phyloP scores from a whole-genome alignment of 2,113 vertebrate genomes.

The Heterotis niloticus region DNA sequence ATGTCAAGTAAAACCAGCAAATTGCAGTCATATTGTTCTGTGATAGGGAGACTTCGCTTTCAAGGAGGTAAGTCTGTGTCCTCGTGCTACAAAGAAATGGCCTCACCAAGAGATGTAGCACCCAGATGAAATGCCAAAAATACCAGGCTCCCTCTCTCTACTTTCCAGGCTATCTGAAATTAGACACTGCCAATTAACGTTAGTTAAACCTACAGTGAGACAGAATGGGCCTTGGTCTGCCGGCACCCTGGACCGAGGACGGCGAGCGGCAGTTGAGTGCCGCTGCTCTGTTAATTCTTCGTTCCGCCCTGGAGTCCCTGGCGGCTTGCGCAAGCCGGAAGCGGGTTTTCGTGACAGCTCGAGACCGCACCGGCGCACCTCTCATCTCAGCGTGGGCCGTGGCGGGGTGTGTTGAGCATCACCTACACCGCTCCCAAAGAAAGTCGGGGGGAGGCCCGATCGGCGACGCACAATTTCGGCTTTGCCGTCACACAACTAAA shows the following conservation, averaged over 20 bases:
- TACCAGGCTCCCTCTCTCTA: neutral
- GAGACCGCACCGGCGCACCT: neutral
- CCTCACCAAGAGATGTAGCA: too few relatives aligned
- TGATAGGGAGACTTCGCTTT: too few relatives aligned
- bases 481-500: neutral
- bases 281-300: conserved; percentile 16
- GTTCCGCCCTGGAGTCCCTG: neutral
- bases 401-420: conserved; percentile 13
- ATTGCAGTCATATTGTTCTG: too few relatives aligned
- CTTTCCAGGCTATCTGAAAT: neutral
- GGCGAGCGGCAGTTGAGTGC: neutral
- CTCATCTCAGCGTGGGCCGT: neutral
- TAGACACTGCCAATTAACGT: conserved; percentile 11
- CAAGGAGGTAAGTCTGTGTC: too few relatives aligned
- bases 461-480: neutral
- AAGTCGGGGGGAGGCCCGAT: neutral
- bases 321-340: neutral
- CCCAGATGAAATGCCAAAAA: neutral
- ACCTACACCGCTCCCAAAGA: neutral
- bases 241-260: neutral
- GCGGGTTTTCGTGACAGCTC: conserved; percentile 12
- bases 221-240: neutral
- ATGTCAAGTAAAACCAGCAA: too few relatives aligned
- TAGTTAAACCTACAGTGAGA: conserved; percentile 6
- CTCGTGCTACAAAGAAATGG: too few relatives aligned